Conservation (phyloP, 2,113 vertebrate genomes). For the Etia nguti region DNA sequence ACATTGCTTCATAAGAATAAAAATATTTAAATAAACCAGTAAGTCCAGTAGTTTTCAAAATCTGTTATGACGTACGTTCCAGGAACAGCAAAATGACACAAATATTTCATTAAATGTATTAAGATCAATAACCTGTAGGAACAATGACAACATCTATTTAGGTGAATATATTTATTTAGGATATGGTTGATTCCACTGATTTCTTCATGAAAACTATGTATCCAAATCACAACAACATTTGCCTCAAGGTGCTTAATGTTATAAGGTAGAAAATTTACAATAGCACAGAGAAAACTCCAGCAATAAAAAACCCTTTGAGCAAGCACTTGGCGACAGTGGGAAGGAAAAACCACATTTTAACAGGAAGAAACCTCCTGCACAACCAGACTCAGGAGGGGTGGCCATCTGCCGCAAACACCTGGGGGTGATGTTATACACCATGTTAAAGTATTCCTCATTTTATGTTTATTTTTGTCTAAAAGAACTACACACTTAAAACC, state of each 20-base stretch:
- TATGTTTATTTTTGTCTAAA: not conserved
- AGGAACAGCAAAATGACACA: not conserved
- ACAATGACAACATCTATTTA: not conserved
- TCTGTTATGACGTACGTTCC: not conserved
- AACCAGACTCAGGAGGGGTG: too few species aligned
- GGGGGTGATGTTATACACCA: too few species aligned
- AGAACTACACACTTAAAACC: not conserved
- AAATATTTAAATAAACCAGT: not conserved
- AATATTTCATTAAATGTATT: not conserved
- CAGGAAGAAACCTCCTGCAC: not conserved
- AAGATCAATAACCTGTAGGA: not conserved
- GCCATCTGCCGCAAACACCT: too few species aligned
- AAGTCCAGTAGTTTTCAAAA: not conserved
- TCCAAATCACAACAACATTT: not conserved
- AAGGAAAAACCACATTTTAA: not conserved
- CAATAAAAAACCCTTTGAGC: accelerated
- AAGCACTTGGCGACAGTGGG: not conserved
- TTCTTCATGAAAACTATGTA: not conserved
- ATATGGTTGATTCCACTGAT: not conserved
- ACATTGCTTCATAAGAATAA: not conserved
- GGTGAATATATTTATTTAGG: not conserved
- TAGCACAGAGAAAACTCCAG: not conserved
- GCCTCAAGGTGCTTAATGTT: not conserved
- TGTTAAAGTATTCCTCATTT: too few species aligned
- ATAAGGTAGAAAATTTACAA: not conserved